These are phyloP conservation scores for Synodontis membranacea DNA, from an alignment of 2,113 vertebrate genomes.

Conservation along the genomic window DNA sequence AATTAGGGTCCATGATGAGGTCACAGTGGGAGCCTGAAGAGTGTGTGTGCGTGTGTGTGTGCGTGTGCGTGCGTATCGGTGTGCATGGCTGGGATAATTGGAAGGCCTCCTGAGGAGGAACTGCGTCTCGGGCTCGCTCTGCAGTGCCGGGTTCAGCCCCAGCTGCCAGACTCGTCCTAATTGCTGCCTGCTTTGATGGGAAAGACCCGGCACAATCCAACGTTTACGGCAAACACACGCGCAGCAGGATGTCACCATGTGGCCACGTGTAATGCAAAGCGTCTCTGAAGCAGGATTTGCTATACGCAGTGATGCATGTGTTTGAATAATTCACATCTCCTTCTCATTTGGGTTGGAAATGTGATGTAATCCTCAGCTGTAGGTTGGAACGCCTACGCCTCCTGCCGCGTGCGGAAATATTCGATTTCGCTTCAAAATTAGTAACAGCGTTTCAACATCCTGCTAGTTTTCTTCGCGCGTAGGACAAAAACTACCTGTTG, in stretches of 20 bases:
- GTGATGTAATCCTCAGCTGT: background rate
- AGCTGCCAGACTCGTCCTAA: slow-evolving; percentile 54
- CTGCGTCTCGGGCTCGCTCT: slow-evolving; percentile 30
- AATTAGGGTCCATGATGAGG: slow-evolving; percentile 9
- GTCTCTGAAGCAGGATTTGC: background rate
- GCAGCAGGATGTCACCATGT: background rate
- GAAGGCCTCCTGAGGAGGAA: slow-evolving; percentile 64
- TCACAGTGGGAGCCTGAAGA: background rate
- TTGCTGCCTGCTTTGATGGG: slow-evolving; percentile 39
- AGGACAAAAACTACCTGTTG: background rate
- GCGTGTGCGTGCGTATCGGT: slow-evolving; percentile 49
- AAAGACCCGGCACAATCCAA: slow-evolving; percentile 16
- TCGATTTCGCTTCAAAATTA: background rate
- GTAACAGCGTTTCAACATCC: background rate
- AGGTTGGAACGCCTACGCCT: background rate
- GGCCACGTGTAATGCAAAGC: background rate
- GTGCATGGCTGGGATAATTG: slow-evolving; percentile 58
- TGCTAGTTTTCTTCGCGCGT: background rate
- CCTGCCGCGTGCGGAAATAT: background rate
- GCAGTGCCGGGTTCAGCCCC: slow-evolving; percentile 59
- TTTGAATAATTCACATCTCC: slow-evolving; percentile 22
- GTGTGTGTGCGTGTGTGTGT: slow-evolving; percentile 58
- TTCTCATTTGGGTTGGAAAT: background rate
- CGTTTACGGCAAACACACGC: slow-evolving; percentile 18
- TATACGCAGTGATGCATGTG: background rate